Evolutionary conservation across 2,888 invertebrate genomes (phyloP), one percentile per base, ranked within the genome.

Genomic region (Limnephilus marmoratus): DNA sequence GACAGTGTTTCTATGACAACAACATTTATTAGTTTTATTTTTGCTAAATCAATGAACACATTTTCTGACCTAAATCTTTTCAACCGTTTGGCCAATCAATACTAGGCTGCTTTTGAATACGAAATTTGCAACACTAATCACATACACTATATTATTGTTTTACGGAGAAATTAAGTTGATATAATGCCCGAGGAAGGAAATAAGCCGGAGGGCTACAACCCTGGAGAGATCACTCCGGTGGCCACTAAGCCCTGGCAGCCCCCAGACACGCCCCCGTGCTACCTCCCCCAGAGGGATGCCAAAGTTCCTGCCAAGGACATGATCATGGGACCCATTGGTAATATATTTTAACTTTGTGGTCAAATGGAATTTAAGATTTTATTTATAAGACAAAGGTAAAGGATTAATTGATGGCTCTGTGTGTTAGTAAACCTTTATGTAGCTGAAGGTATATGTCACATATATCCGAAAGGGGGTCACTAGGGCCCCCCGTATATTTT

Each of bases 221-320:
- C 96, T 81, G 96, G 96, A 0, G 91, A 93, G 37, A 95, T 96
- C 81, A 91, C 94, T 41, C 95, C 96, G 0, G 95, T 95, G 24
- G 90, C 93, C 3, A 91, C 92, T 12, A 94, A 94, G 3, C 95
- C 94, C 91, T 91, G 94, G 1, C 95, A 95, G 90, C 95, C 95
- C 4, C 94, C 95, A 0, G 95, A 94, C 37, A 95, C 96, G 18
- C 96, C 96, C 0, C 96, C 96, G 0, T 94, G 94, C 80, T 93
- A 92, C 87, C 86, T 94, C 85, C 93, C 93, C 12, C 94, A 93
- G 90, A 87, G 90, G 88, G 93, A 92, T 87, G 24, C 31, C 80
- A 92, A 92, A 91, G 82, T 95, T 2, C 96, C 96, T 93, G 96
- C 96, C 0, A 96, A 96, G 90, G 95, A 95, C 7, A 95, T 96